These are phyloP conservation scores for Microcebus murinus DNA, from an alignment of 2,113 vertebrate species.

Conservation along the genomic window DNA sequence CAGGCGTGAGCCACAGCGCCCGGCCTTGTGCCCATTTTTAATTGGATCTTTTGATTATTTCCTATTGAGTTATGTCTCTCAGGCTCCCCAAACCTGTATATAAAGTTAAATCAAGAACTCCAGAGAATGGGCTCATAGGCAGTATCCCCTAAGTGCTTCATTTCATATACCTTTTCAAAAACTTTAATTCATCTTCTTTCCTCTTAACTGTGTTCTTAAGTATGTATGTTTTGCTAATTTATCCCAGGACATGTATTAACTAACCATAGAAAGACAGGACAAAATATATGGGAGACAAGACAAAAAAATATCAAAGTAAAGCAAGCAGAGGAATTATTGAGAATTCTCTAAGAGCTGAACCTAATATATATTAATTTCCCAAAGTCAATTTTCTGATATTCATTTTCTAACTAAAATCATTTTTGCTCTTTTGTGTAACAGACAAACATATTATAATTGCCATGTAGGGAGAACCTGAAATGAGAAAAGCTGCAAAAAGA, in stretches of 20 bases:
- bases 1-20: no score
- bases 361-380: not conserved
- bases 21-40: no score
- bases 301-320: slow-evolving; percentile 20
- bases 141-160: not conserved
- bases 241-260: not conserved
- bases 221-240: not conserved
- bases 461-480: not conserved
- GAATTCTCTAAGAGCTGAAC: not conserved
- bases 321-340: not conserved
- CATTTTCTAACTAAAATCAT: not conserved
- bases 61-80: not conserved
- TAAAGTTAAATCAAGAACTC: not conserved
- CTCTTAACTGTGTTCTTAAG: not conserved
- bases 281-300: not conserved
- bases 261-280: not conserved
- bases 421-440: not conserved
- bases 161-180: not conserved
- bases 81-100: not conserved
- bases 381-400: not conserved
- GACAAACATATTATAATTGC: not conserved
- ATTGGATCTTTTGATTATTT: no score
- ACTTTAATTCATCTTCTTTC: not conserved
- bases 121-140: not conserved
- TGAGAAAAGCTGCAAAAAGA: slow-evolving; percentile 11